Percentiles rank a stretch among this genome's conserved stretches.
These are phyloP conservation scores for Allacma fusca DNA, from an alignment of 2,888 invertebrate genomes.

Conservation along the genomic window DNA sequence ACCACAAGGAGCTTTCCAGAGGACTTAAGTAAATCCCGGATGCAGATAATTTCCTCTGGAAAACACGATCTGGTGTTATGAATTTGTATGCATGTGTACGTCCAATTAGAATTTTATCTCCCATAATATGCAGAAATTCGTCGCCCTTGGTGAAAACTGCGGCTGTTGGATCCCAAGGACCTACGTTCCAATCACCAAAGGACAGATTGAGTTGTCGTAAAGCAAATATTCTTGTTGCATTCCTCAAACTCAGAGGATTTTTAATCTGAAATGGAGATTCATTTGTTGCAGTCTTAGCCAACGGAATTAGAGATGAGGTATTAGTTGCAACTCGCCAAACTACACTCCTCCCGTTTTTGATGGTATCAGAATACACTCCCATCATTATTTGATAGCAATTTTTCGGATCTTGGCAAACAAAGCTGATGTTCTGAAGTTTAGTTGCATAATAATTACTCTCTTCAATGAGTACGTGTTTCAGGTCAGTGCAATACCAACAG, in stretches of 20 bases:
- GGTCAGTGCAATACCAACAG: neutral
- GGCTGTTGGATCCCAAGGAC: neutral
- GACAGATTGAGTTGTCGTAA: neutral
- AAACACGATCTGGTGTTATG: neutral
- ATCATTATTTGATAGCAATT: neutral
- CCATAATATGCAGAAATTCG: no score
- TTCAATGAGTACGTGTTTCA: no score
- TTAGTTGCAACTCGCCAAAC: neutral
- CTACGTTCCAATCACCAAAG: neutral
- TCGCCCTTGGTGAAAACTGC: no score
- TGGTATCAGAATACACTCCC: neutral
- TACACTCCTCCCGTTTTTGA: neutral
- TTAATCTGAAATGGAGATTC: neutral
- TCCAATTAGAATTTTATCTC: neutral
- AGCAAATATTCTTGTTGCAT: neutral
- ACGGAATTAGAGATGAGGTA: neutral
- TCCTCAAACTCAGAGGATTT: neutral
- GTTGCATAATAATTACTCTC: neutral
- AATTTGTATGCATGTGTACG: neutral
- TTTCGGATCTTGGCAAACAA: neutral
- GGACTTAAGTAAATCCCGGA: neutral
- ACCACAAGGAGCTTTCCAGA: neutral
- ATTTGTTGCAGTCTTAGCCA: no score
- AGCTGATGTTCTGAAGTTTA: neutral
- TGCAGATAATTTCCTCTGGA: neutral